A percentile compares a stretch with the other conserved stretches of the same genome.
Conservation (phyloP, 2,797 vertebrate genomes). For the Lutjanus argentimaculatus region DNA sequence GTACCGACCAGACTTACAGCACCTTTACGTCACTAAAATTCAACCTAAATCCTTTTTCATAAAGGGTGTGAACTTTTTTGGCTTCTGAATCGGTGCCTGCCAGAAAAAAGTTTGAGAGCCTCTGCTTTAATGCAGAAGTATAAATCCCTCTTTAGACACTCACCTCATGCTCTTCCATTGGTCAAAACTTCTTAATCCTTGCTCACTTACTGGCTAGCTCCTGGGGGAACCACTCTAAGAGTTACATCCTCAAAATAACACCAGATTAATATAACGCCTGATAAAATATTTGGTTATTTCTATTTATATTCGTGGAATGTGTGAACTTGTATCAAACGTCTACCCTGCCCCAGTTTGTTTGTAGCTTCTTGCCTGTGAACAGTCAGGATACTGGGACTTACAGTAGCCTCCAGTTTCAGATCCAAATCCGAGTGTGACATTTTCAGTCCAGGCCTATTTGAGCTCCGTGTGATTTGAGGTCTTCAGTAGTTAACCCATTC, state of each 20-base stretch:
- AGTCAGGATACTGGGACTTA: background rate
- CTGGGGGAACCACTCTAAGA: background rate
- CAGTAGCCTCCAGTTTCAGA: slow-evolving; percentile 8
- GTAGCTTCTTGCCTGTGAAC: background rate
- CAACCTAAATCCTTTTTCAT: too few relatives aligned
- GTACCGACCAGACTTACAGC: too few relatives aligned
- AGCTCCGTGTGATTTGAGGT: background rate
- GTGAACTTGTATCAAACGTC: background rate
- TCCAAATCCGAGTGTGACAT: background rate
- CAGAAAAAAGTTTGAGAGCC: too few relatives aligned
- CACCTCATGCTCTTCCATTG: background rate
- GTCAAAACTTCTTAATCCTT: background rate
- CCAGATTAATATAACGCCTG: background rate
- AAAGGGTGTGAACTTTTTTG: too few relatives aligned
- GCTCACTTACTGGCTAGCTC: background rate
- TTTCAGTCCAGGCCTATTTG: background rate
- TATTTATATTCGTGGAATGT: background rate
- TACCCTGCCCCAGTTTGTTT: background rate
- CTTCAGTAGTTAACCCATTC: slow-evolving; percentile 12
- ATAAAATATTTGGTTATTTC: background rate
- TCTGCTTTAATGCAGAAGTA: background rate
- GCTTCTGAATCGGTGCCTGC: too few relatives aligned
- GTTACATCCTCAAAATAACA: background rate
- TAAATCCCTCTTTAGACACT: background rate
- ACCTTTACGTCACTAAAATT: too few relatives aligned